Evolutionary conservation across 2,113 vertebrate genomes (phyloP), one percentile per base, ranked within the genome.

Genomic region (Cathartes aura): DNA sequence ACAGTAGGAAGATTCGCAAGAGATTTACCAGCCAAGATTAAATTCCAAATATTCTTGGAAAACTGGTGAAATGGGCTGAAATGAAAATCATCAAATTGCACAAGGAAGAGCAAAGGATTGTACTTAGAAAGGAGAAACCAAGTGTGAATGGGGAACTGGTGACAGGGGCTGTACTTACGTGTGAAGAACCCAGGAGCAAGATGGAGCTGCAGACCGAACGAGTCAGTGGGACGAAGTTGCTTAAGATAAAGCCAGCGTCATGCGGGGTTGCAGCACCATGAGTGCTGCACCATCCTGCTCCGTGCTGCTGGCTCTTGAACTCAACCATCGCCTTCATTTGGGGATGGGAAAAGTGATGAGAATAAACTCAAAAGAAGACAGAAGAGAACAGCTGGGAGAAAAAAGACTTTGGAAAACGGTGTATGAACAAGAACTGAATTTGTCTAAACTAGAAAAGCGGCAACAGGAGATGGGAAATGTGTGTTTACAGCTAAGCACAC

Each of bases 241-340:
- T 47, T 34, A 36, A 81, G 42, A 42, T 14, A 60, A 81, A 59
- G 36, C 36, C 88, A 76, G 6, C 52, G 36, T 66, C 2, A 1
- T 18, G 15, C 14, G 27, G 17, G 16, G 29, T 1, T 74, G 50
- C 32, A 48, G 56, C 15, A 50, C 48, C 0, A 2, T 3, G 17
- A 72, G 12, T 32, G 32, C 45, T 92, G 22, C 67, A 58, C 21
- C 48, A 26, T 34, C 64, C 83, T 55, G 34, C 32, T 59, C 7
- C 2, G 15, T 20, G 34, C 43, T 75, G 48, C 56, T 53, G 52
- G 40, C 58, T 53, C 42, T 56, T 3, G 3, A 53, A n/a, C 45
- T 40, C 56, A 91, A 18, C 56, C 23, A 22, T 27, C 2, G 0
- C 9, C 67, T 43, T 74, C 4, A 0, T 45, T 19, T 2, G 2